Percentiles rank a stretch among this genome's conserved stretches.
Evolutionary conservation across 2,888 invertebrate species (phyloP).

Genomic region (Dastarcus helophoroides): DNA sequence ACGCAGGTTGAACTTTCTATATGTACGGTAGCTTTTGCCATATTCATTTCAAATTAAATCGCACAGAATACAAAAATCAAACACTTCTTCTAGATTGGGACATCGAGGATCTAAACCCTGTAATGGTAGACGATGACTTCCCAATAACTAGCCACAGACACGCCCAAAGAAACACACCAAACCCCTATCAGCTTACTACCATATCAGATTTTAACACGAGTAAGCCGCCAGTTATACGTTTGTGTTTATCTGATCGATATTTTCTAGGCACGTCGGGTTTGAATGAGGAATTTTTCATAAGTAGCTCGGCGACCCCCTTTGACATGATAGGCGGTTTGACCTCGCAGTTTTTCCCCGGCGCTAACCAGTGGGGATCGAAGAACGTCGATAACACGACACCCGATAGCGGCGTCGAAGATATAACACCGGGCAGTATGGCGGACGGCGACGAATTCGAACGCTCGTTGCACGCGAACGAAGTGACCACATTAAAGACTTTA

Average conservation of each 20-base stretch:
- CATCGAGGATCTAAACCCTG: too few species aligned
- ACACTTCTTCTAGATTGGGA: too few species aligned
- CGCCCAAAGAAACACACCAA: too few species aligned
- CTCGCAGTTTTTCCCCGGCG: slow-evolving; percentile 64
- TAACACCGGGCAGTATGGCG: slow-evolving; percentile 39
- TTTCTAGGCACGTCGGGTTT: slow-evolving; percentile 5
- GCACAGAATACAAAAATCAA: too few species aligned
- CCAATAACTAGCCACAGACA: too few species aligned
- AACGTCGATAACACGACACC: slow-evolving; percentile 42
- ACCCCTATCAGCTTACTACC: too few species aligned
- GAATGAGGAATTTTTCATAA: slow-evolving; percentile 61
- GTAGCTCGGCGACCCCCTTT: slow-evolving; percentile 62
- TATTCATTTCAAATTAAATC: too few species aligned
- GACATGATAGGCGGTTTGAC: slow-evolving; percentile 45
- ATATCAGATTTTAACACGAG: too few species aligned
- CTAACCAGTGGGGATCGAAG: slow-evolving; percentile 28
- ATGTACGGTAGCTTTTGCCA: too few species aligned
- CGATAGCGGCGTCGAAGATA: slow-evolving; percentile 51
- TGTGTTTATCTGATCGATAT: slow-evolving; percentile 1
- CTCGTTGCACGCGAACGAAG: slow-evolving; percentile 10
- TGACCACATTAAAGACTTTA: slow-evolving; percentile 28
- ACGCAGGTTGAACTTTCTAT: too few species aligned
- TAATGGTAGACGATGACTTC: too few species aligned
- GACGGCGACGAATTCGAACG: slow-evolving; percentile 13
- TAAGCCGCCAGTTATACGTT: too few species aligned